Percentiles rank a stretch among this genome's conserved stretches.
phyloP scores from a whole-genome alignment of 2,113 vertebrate genomes.

The Anhinga anhinga region DNA sequence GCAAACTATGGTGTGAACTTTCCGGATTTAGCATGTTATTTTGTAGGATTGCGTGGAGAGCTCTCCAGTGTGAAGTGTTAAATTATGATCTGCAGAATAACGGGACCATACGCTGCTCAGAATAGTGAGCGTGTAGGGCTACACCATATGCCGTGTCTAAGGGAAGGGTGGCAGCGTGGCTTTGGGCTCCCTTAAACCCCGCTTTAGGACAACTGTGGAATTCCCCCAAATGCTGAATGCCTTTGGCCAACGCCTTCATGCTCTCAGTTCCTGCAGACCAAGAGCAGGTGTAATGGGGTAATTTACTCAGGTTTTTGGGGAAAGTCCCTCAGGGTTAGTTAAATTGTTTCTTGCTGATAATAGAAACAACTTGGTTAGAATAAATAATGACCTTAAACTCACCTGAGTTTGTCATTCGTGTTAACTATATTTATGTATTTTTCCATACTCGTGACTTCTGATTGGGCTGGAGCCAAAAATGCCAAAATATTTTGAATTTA shows the following conservation, averaged over 20 bases:
- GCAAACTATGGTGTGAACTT: not conserved
- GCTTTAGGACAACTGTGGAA: not conserved
- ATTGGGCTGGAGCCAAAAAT: not conserved
- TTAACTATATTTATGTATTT: not conserved
- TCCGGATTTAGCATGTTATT: not conserved
- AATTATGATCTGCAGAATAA: not conserved
- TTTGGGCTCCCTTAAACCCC: not conserved
- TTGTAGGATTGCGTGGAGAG: not conserved
- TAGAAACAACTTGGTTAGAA: not conserved
- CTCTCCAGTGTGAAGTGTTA: conserved; percentile 1
- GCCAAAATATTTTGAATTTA: not conserved
- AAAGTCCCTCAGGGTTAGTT: not conserved
- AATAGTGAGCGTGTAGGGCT: not conserved
- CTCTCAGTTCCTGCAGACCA: not conserved
- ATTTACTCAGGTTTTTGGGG: not conserved
- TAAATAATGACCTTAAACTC: not conserved
- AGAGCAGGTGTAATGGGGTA: not conserved
- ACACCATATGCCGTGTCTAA: not conserved
- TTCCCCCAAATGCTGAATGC: not conserved
- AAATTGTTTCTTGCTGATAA: not conserved
- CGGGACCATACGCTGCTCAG: not conserved
- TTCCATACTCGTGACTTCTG: not conserved
- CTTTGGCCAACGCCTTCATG: not conserved
- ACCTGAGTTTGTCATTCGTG: not conserved
- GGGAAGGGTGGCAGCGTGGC: not conserved